Conservation (phyloP, 2,113 vertebrate species). For the Spermophilus dauricus region DNA sequence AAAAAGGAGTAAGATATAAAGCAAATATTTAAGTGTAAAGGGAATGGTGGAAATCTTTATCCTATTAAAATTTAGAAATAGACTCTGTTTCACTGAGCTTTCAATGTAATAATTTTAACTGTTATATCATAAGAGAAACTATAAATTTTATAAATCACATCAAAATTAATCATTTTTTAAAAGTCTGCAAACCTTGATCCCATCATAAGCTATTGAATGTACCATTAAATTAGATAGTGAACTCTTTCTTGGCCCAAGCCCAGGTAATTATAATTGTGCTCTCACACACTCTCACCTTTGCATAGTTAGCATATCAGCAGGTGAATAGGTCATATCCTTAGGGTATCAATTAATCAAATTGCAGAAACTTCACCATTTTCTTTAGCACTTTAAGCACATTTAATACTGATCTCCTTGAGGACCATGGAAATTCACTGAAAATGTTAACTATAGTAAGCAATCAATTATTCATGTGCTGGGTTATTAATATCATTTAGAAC, state of each 20-base stretch:
- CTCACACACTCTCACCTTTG: neutral
- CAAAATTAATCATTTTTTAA: constrained; percentile 55
- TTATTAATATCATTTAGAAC: constrained; percentile 69
- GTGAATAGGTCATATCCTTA: constrained; percentile 63
- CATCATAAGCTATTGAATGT: neutral
- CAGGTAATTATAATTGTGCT: constrained; percentile 64
- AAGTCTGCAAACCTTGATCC: constrained; percentile 56
- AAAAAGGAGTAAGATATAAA: neutral
- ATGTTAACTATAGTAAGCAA: constrained; percentile 65
- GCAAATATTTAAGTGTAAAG: neutral
- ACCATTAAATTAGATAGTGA: constrained; percentile 62
- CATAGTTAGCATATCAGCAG: constrained; percentile 58
- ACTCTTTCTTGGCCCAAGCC: constrained; percentile 70
- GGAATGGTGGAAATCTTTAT: neutral
- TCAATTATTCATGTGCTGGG: constrained; percentile 58
- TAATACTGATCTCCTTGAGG: constrained; percentile 58
- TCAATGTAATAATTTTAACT: neutral
- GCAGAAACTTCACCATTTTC: constrained; percentile 62
- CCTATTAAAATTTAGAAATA: neutral
- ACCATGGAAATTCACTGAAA: constrained; percentile 64
- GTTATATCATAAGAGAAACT: neutral
- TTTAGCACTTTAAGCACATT: constrained; percentile 61
- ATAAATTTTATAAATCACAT: neutral
- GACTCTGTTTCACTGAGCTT: neutral
- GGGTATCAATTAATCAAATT: constrained; percentile 67